Evolutionary conservation across 2,113 vertebrate genomes (phyloP).

Genomic region (Colius striatus): DNA sequence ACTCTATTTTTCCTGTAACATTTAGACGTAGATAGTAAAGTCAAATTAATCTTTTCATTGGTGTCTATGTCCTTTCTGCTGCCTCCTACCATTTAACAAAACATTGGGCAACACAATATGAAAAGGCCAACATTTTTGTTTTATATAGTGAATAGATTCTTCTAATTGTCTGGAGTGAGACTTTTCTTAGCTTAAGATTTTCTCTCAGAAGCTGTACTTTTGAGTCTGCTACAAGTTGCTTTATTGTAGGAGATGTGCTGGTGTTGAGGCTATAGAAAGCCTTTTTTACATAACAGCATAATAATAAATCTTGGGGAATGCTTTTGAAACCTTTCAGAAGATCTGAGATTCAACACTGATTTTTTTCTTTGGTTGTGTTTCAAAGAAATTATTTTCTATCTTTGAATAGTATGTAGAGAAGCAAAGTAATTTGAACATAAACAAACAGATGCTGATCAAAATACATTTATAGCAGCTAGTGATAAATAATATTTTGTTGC

Average conservation of each 20-base stretch:
- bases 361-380: background rate
- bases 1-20: too few species aligned
- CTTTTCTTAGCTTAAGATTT: background rate
- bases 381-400: background rate
- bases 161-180: background rate
- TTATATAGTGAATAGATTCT: background rate
- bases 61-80: too few species aligned
- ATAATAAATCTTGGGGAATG: background rate
- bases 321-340: conserved; percentile 10
- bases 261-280: background rate
- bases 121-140: background rate
- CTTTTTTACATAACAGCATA: background rate
- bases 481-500: background rate
- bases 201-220: background rate
- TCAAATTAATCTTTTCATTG: too few species aligned
- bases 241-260: background rate
- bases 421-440: background rate
- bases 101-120: too few species aligned
- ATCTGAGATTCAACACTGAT: background rate
- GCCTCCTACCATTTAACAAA: too few species aligned
- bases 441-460: background rate
- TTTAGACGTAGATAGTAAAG: too few species aligned
- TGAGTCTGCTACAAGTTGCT: background rate
- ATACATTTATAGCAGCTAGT: background rate
- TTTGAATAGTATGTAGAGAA: background rate